A percentile compares a stretch with the other conserved stretches of the same genome.
These are phyloP conservation scores for Gnatocerus cornutus DNA, from an alignment of 2,888 invertebrate genomes.

Conservation along the genomic window DNA sequence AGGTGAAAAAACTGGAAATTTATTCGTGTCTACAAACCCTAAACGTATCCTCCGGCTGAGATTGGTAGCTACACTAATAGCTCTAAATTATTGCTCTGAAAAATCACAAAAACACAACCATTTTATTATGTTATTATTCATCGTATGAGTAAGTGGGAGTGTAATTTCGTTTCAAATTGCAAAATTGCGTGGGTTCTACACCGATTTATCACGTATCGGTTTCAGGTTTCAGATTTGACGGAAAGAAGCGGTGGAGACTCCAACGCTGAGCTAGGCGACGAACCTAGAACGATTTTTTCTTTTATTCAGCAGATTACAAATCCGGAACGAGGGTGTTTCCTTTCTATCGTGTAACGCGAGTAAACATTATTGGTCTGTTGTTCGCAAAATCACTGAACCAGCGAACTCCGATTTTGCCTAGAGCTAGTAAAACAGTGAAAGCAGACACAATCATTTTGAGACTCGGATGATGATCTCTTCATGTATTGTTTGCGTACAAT, in stretches of 20 bases:
- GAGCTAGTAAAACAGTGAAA: constrained; percentile 36
- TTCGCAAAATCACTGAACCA: constrained; percentile 27
- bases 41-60: background rate
- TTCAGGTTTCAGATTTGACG: constrained; percentile 29
- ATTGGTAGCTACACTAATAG: constrained; percentile 13
- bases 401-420: constrained; percentile 34
- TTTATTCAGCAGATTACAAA: background rate
- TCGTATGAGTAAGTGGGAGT: constrained; percentile 33
- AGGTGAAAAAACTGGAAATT: constrained; percentile 1
- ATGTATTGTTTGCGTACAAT: constrained; percentile 43
- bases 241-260: constrained; percentile 24
- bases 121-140: constrained; percentile 37
- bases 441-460: constrained; percentile 40
- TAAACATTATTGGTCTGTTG: constrained; percentile 18
- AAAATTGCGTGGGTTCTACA: constrained; percentile 29
- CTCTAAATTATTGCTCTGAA: constrained; percentile 8
- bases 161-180: constrained; percentile 40
- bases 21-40: background rate
- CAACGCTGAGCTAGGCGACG: constrained; percentile 20
- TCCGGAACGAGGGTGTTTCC: constrained; percentile 20
- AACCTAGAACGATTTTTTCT: constrained; percentile 15
- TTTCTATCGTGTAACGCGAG: constrained; percentile 27
- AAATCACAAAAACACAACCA: constrained; percentile 14
- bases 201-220: constrained; percentile 39
- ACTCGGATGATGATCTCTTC: constrained; percentile 36